phyloP scores from a whole-genome alignment of 2,113 vertebrate species.

The Anhinga anhinga region DNA sequence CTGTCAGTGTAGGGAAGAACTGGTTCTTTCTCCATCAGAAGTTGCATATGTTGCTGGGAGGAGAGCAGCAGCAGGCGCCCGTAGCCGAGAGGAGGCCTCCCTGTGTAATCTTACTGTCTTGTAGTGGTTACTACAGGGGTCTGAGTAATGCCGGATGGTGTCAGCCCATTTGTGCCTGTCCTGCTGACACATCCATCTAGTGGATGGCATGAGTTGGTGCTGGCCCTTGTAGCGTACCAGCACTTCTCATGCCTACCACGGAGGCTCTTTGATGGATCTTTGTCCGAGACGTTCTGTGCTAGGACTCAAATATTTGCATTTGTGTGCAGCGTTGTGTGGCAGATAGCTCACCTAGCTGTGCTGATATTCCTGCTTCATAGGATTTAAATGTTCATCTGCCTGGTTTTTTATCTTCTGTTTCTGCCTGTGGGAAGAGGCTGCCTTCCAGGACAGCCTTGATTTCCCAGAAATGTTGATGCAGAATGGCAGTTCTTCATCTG shows the following conservation, averaged over 20 bases:
- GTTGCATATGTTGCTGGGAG: not conserved
- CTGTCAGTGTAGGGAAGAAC: not conserved
- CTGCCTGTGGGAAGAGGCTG: not conserved
- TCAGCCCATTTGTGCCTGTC: not conserved
- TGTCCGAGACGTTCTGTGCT: not conserved
- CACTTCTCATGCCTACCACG: not conserved
- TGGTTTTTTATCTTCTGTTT: not conserved
- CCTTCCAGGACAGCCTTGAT: not conserved
- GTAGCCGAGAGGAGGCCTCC: not conserved
- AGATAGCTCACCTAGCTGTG: not conserved
- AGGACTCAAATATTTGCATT: not conserved
- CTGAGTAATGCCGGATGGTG: not conserved
- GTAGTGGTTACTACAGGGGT: not conserved
- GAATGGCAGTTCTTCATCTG: not conserved
- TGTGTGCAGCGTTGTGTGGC: not conserved
- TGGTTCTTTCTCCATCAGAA: not conserved
- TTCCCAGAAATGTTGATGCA: constrained; percentile 33
- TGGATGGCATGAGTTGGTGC: not conserved
- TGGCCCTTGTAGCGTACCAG: not conserved
- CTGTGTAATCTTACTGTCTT: not conserved
- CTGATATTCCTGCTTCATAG: not conserved
- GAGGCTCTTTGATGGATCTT: not conserved
- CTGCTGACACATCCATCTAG: not conserved
- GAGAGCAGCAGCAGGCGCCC: not conserved
- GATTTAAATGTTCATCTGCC: not conserved